Base-by-base conservation (phyloP, 2,888 invertebrate species). In the Chrysodeixis includens region DNA sequence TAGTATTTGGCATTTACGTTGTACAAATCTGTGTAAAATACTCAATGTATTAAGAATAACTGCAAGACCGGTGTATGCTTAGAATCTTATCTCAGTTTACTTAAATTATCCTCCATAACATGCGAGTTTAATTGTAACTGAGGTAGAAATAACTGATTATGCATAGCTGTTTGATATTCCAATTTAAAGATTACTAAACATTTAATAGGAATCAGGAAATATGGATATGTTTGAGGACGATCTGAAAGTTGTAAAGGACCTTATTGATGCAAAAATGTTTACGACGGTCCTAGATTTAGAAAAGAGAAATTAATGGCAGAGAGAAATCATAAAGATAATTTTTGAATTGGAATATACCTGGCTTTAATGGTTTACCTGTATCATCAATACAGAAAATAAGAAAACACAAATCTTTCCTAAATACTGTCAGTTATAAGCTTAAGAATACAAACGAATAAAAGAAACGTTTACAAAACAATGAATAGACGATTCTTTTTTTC, bases 31-130 rank as follows among this genome's bases (percentile, higher is more conserved):
- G 40, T 1, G n/a, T 40, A n/a, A 6, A 3, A n/a, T n/a, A 6
- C 40, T 40, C n/a, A 5, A 40, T 40, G 6, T 40, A 1, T 40
- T 6, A n/a, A 40, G 35, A 40, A 40, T n/a, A 40, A n/a, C n/a
- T 40, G 40, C 60, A 60, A 59, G 69, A 75, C 68, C 72, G 68
- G 74, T 79, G 77, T 76, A 63, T 75, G 70, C 40, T 40, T 35
- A 12, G 66, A 52, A 54, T 56, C 26, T 68, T 62, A 71, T 75
- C 54, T 60, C 30, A 56, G 52, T 63, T 63, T 62, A 62, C 57
- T 74, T 73, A 74, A 69, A 67, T 62, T 72, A 66, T 75, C 56
- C 20, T 61, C 40, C 54, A 44, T 52, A 51, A 4, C 49, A 35
- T 56, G 55, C 40, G 22, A 22, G 56, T 52, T 46, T 61, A 62